Evolutionary conservation across 2,888 invertebrate species (phyloP).

Genomic region (Melinaea menophilus): DNA sequence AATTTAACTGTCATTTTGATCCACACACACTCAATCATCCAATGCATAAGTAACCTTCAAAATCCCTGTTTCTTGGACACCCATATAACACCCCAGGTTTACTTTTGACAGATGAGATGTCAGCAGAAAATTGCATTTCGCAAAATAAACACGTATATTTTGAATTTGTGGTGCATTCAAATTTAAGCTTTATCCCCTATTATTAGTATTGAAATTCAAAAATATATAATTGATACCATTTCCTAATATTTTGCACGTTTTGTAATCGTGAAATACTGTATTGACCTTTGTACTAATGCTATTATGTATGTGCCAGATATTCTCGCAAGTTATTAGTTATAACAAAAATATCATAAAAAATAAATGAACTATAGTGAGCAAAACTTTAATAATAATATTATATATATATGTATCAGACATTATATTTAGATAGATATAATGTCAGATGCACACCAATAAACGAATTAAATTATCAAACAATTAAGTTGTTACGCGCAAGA

Average conservation of each 20-base stretch:
- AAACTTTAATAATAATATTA: neutral
- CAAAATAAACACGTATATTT: constrained; percentile 28
- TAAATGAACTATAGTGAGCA: neutral
- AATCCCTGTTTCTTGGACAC: constrained; percentile 46
- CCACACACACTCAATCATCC: constrained; percentile 31
- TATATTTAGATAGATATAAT: neutral
- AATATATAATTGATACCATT: constrained; percentile 6
- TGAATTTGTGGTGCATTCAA: constrained; percentile 12
- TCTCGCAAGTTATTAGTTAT: neutral
- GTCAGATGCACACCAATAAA: constrained; percentile 3
- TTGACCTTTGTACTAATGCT: constrained; percentile 3
- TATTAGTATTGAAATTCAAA: constrained; percentile 1
- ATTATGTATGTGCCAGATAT: neutral
- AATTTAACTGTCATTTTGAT: constrained; percentile 30
- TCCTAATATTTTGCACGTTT: neutral
- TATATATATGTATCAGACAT: neutral
- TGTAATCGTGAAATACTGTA: constrained; percentile 1
- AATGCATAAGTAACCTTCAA: constrained; percentile 34
- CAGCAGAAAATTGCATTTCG: constrained; percentile 47
- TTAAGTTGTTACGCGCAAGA: constrained; percentile 20
- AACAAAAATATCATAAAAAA: neutral
- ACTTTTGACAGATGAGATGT: constrained; percentile 57
- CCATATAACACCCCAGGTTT: constrained; percentile 54
- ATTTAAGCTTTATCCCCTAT: constrained; percentile 12
- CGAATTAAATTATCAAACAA: constrained; percentile 14